Conservation (phyloP, 2,797 vertebrate genomes). For the Pangasius larnaudii region DNA sequence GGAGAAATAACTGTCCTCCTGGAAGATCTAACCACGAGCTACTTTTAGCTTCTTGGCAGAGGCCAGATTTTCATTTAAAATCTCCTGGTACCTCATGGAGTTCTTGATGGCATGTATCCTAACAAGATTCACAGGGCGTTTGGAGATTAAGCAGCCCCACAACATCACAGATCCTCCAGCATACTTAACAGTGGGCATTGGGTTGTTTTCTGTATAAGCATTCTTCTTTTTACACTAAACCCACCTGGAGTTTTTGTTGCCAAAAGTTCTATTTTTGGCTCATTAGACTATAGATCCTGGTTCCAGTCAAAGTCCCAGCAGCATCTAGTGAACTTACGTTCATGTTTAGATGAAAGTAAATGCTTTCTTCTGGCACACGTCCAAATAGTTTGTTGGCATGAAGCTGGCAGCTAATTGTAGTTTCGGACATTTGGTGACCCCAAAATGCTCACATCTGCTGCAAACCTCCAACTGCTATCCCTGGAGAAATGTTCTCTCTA, state of each 20-base stretch:
- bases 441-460: not conserved
- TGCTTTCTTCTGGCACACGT: not conserved
- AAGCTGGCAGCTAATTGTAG: not conserved
- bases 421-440: not conserved
- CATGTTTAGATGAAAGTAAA: constrained; percentile 11
- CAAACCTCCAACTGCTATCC: not conserved
- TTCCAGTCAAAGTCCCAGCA: not conserved
- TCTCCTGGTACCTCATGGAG: not conserved
- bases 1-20: not conserved
- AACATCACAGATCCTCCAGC: not conserved
- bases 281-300: not conserved
- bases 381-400: not conserved
- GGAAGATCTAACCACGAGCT: not conserved
- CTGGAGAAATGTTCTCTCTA: not conserved
- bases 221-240: not conserved
- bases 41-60: not conserved
- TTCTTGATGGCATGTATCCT: not conserved
- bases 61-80: not conserved
- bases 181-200: not conserved
- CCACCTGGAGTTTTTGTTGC: not conserved
- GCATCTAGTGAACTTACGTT: not conserved
- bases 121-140: not conserved
- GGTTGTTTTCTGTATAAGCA: not conserved
- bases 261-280: not conserved
- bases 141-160: not conserved